Conservation (phyloP, 2,113 vertebrate species). For the Indri indri region DNA sequence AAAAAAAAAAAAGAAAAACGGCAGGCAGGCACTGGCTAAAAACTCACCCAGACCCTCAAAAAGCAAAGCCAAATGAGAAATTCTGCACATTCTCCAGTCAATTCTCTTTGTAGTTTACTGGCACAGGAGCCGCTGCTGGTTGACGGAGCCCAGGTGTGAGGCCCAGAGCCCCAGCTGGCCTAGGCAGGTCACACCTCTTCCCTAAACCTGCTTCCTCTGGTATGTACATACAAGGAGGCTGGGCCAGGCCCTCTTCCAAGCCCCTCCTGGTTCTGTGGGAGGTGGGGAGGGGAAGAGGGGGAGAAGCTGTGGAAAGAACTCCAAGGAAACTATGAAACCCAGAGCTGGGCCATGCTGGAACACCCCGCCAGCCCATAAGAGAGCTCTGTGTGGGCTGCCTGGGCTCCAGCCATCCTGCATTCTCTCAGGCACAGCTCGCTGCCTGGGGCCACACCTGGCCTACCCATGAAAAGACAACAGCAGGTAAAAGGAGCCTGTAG, state of each 20-base stretch:
- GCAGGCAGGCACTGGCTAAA: neutral
- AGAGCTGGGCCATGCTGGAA: neutral
- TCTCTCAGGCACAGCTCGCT: neutral
- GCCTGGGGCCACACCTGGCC: neutral
- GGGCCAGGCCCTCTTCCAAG: neutral
- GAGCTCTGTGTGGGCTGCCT: accelerated
- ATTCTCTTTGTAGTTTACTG: too few species aligned
- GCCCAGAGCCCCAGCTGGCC: neutral
- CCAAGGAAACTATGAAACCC: neutral
- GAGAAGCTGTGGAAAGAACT: neutral
- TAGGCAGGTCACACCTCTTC: neutral
- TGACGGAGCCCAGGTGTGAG: neutral
- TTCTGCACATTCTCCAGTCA: accelerated
- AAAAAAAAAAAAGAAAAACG: neutral
- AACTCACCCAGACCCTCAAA: neutral
- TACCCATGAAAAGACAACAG: neutral
- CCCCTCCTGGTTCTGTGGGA: too few species aligned
- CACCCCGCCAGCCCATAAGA: neutral
- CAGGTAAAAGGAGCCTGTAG: accelerated
- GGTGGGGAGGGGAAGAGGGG: neutral
- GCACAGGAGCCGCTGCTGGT: neutral
- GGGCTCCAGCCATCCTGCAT: neutral
- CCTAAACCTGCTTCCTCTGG: neutral
- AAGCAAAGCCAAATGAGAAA: neutral
- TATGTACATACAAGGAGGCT: neutral